phyloP scores from a whole-genome alignment of 2,113 vertebrate genomes.

The Stigmatopora nigra region DNA sequence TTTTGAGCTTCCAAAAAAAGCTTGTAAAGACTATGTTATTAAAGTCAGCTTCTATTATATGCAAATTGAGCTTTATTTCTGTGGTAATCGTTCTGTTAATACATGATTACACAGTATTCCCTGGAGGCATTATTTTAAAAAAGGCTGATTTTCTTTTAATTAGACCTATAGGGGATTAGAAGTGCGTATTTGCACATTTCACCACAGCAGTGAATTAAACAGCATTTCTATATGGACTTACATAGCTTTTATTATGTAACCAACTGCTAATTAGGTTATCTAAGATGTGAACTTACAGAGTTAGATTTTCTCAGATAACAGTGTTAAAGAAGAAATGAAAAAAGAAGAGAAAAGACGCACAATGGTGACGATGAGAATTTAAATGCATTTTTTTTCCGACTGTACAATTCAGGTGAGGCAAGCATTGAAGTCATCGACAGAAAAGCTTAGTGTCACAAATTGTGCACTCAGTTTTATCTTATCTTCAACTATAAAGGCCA shows the following conservation, averaged over 20 bases:
- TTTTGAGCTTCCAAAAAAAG: constrained; percentile 28
- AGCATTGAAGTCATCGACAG: constrained; percentile 15
- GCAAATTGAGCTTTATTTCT: constrained; percentile 51
- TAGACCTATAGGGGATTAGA: constrained; percentile 65
- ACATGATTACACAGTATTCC: constrained; percentile 56
- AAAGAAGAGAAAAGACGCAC: not conserved
- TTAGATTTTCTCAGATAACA: constrained; percentile 36
- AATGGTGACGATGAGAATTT: constrained; percentile 15
- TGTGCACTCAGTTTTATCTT: constrained; percentile 17
- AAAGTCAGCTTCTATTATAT: constrained; percentile 46
- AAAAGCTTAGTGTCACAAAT: constrained; percentile 13
- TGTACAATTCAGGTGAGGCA: not conserved
- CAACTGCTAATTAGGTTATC: constrained; percentile 49
- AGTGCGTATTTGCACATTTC: constrained; percentile 53
- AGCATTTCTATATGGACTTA: constrained; percentile 40
- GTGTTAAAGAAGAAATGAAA: constrained; percentile 13
- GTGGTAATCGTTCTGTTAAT: constrained; percentile 66
- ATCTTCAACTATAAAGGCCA: constrained; percentile 26
- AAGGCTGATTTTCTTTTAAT: constrained; percentile 63
- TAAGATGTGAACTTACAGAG: constrained; percentile 42
- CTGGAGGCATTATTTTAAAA: constrained; percentile 55
- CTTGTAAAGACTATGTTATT: constrained; percentile 24
- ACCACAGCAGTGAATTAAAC: constrained; percentile 58
- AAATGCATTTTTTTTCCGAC: constrained; percentile 5
- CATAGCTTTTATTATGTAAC: constrained; percentile 42